A percentile compares a stretch with the other conserved stretches of the same genome.
Conservation (phyloP, 2,888 invertebrate genomes). For the Polyploca ridens region DNA sequence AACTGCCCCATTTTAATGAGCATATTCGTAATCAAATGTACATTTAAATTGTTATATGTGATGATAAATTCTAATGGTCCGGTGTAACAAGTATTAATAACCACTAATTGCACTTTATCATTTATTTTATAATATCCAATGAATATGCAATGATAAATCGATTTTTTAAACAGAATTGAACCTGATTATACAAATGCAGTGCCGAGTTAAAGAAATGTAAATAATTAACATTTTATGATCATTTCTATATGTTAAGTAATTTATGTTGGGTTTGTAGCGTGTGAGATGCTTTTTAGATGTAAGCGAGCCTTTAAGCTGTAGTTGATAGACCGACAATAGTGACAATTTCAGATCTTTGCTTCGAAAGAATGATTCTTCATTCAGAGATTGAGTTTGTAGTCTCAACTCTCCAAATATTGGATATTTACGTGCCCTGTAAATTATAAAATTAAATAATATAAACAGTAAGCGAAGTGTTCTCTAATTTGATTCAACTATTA, state of each 20-base stretch:
- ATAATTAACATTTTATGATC: slow-evolving; percentile 51
- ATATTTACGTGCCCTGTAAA: slow-evolving; percentile 6
- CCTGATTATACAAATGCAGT: slow-evolving; percentile 20
- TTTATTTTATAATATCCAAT: slow-evolving; percentile 1
- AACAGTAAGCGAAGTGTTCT: slow-evolving; percentile 8
- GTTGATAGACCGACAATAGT: slow-evolving; percentile 11
- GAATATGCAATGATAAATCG: background rate
- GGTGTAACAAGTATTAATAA: background rate
- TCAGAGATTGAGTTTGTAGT: background rate
- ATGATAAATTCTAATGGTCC: background rate
- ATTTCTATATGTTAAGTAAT: slow-evolving; percentile 54
- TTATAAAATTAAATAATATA: slow-evolving; percentile 3
- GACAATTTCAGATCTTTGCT: background rate
- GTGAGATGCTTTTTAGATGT: slow-evolving; percentile 51
- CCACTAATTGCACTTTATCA: background rate
- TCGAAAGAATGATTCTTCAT: background rate
- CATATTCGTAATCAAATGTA: background rate
- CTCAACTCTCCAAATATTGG: slow-evolving; percentile 12
- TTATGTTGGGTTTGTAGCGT: slow-evolving; percentile 63
- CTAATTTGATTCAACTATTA: slow-evolving; percentile 26
- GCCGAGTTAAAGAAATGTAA: slow-evolving; percentile 57
- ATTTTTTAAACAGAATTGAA: background rate
- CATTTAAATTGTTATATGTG: background rate
- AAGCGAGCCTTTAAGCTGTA: slow-evolving; percentile 51
- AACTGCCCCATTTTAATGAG: background rate